These are phyloP conservation scores for Aphodius sticticus DNA, from an alignment of 2,888 invertebrate species.

Conservation along the genomic window DNA sequence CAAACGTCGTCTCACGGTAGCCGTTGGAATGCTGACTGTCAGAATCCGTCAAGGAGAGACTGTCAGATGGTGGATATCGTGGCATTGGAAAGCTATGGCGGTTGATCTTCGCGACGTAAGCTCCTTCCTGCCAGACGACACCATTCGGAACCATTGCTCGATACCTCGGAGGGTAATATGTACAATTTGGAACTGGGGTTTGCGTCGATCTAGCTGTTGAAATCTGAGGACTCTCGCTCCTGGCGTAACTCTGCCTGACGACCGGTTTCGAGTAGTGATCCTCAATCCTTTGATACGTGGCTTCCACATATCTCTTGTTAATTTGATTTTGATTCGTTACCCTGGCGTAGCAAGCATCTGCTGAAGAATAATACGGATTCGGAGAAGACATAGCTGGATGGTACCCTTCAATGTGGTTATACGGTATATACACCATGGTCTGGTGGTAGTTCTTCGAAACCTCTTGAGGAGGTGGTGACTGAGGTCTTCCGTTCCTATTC, in stretches of 20 bases:
- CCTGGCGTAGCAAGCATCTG: constrained; percentile 51
- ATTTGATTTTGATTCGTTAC: constrained; percentile 58
- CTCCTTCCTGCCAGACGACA: constrained; percentile 47
- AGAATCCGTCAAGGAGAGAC: constrained; percentile 53
- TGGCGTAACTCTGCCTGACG: constrained; percentile 47
- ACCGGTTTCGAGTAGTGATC: constrained; percentile 49
- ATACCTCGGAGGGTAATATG: constrained; percentile 53
- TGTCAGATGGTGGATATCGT: constrained; percentile 52
- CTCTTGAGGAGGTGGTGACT: constrained; percentile 74
- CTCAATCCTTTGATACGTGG: constrained; percentile 55
- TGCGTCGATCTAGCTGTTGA: constrained; percentile 58
- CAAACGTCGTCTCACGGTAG: constrained; percentile 47
- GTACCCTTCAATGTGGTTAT: constrained; percentile 62
- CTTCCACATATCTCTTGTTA: constrained; percentile 57
- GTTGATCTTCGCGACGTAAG: constrained; percentile 53
- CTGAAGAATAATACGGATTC: constrained; percentile 51
- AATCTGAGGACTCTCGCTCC: constrained; percentile 59
- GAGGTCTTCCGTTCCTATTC: constrained; percentile 66
- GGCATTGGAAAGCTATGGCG: constrained; percentile 53
- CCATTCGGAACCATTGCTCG: constrained; percentile 44
- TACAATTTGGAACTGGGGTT: constrained; percentile 52
- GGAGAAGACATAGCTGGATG: constrained; percentile 45
- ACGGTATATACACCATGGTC: constrained; percentile 74
- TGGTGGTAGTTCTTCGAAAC: constrained; percentile 70
- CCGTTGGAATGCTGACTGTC: constrained; percentile 54